These are phyloP conservation scores for Numenius phaeopus DNA, from an alignment of 2,797 vertebrate species.

Conservation along the genomic window DNA sequence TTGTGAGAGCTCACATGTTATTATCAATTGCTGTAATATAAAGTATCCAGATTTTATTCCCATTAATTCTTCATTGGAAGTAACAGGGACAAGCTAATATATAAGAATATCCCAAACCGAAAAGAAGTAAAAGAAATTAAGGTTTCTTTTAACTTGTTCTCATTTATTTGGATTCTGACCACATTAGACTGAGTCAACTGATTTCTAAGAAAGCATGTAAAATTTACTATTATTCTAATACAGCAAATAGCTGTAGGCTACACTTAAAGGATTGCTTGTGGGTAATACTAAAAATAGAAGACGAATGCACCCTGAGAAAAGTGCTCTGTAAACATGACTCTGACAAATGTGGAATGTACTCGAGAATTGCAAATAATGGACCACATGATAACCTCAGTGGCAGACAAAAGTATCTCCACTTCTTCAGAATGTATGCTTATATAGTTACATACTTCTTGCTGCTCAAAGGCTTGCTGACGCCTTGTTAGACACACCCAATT, in stretches of 20 bases:
- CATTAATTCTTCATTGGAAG: neutral
- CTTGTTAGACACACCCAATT: neutral
- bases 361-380: slow-evolving; percentile 23
- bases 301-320: slow-evolving; percentile 4
- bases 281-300: neutral
- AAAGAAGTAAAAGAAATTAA: neutral
- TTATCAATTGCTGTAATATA: neutral
- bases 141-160: neutral
- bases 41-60: neutral
- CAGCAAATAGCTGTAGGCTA: neutral
- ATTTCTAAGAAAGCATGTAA: neutral
- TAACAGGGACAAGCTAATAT: neutral
- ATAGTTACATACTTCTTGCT: neutral
- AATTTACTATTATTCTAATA: neutral
- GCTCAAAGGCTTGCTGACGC: neutral
- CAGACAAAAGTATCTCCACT: slow-evolving; percentile 7
- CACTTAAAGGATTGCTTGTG: slow-evolving; percentile 6
- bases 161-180: neutral
- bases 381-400: neutral
- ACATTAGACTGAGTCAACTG: neutral
- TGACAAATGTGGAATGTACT: neutral
- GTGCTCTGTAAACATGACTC: slow-evolving; percentile 18
- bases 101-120: neutral
- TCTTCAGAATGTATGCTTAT: neutral
- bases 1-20: neutral